A percentile compares a stretch with the other conserved stretches of the same genome.
These are phyloP conservation scores for Thripadectes ignobilis DNA, from an alignment of 2,797 vertebrate species.

Conservation along the genomic window DNA sequence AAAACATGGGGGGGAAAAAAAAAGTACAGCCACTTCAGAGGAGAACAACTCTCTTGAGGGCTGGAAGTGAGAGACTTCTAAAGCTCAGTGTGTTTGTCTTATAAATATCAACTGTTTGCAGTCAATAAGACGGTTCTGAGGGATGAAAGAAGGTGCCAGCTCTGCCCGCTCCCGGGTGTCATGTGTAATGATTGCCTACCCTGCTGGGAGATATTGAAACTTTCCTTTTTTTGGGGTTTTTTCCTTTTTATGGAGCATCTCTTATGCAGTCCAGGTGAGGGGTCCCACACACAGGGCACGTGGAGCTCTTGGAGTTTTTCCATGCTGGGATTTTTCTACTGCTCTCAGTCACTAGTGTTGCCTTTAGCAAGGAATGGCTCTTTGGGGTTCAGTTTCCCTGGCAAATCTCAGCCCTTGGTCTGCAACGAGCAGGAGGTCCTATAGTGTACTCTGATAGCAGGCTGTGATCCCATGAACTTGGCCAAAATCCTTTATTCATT, in stretches of 20 bases:
- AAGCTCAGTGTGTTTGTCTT: background rate
- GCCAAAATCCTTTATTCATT: background rate
- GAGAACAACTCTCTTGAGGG: background rate
- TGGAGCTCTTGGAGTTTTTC: too few relatives aligned
- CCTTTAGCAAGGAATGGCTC: too few relatives aligned
- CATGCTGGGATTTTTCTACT: too few relatives aligned
- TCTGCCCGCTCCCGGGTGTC: background rate
- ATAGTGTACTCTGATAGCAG: rapidly evolving
- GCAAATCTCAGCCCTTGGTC: too few relatives aligned
- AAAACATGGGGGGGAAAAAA: background rate
- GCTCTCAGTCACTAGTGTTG: too few relatives aligned
- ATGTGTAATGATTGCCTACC: background rate
- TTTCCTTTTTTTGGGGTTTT: background rate
- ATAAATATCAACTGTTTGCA: background rate
- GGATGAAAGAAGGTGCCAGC: background rate
- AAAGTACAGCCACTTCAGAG: background rate
- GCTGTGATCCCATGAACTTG: background rate
- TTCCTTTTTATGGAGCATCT: background rate
- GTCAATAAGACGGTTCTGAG: background rate
- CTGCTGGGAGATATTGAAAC: background rate
- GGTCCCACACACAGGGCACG: background rate
- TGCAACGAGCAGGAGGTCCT: background rate
- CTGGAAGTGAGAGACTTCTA: background rate
- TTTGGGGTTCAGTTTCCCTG: too few relatives aligned
- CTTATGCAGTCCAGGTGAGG: rapidly evolving